A percentile compares a stretch with the other conserved stretches of the same genome.
Evolutionary conservation across 2,113 vertebrate genomes (phyloP).

Genomic region (Trochalopteron elliotii): DNA sequence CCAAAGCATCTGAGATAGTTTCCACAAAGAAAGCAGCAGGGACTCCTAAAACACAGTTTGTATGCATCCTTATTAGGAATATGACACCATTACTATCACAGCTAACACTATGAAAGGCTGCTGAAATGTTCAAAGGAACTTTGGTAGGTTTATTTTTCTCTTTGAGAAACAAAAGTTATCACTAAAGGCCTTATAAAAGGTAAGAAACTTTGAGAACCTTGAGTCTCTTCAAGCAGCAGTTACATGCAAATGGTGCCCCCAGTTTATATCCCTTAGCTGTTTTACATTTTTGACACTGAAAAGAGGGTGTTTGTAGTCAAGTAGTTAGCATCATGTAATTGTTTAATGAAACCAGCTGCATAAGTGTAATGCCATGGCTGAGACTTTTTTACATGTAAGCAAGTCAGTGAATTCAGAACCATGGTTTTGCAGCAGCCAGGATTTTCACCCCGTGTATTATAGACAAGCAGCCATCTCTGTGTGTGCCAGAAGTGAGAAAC

Average conservation of each 20-base stretch:
- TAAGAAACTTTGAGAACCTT: constrained; percentile 4
- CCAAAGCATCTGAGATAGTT: constrained; percentile 37
- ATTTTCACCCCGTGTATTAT: not conserved
- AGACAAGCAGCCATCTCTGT: not conserved
- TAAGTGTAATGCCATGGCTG: not conserved
- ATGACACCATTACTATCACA: constrained; percentile 35
- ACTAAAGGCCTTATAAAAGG: constrained; percentile 11
- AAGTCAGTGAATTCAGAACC: not conserved
- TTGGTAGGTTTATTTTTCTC: constrained; percentile 34
- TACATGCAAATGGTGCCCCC: not conserved
- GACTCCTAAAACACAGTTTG: constrained; percentile 32
- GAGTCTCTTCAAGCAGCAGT: not conserved
- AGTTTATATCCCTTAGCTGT: not conserved
- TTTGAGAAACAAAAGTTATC: constrained; percentile 23
- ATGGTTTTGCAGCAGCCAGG: not conserved
- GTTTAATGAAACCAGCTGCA: not conserved
- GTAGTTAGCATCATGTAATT: not conserved
- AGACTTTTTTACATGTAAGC: not conserved
- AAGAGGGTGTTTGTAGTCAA: not conserved
- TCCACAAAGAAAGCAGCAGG: constrained; percentile 41
- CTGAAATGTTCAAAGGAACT: constrained; percentile 38
- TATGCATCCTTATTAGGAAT: constrained; percentile 20
- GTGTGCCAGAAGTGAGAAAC: not conserved
- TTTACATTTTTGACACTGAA: not conserved
- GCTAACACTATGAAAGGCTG: constrained; percentile 15